A percentile compares a stretch with the other conserved stretches of the same genome.
phyloP scores from a whole-genome alignment of 1,140 invertebrate genomes.

The Calosoma granatense region DNA sequence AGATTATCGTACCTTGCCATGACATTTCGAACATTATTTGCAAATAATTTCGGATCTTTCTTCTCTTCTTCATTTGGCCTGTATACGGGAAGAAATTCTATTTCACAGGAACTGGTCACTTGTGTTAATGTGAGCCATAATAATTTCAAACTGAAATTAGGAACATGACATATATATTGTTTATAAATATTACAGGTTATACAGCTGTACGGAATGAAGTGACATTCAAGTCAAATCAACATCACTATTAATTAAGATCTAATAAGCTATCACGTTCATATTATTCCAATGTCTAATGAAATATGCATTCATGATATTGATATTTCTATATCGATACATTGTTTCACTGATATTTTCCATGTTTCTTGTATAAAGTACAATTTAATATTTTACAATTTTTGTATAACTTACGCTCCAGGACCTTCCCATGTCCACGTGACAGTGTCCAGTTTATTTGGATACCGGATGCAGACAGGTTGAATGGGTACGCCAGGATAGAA shows the following conservation, averaged over 20 bases:
- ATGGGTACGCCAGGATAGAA: constrained; percentile 90
- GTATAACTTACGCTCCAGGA: constrained; percentile 76
- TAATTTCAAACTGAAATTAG: constrained; percentile 62
- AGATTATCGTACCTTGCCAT: constrained; percentile 76
- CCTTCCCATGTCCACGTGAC: constrained; percentile 98
- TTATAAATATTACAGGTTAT: too few relatives aligned
- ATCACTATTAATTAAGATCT: too few relatives aligned
- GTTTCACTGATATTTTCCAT: too few relatives aligned
- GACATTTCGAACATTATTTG: constrained; percentile 76
- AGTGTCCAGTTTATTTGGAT: constrained; percentile 85
- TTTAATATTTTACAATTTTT: too few relatives aligned
- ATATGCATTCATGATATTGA: too few relatives aligned
- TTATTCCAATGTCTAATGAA: too few relatives aligned
- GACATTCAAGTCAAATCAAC: too few relatives aligned
- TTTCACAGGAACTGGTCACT: constrained; percentile 81
- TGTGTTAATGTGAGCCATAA: constrained; percentile 87
- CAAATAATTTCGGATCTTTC: constrained; percentile 79
- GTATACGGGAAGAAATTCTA: constrained; percentile 92
- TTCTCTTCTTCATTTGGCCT: constrained; percentile 78
- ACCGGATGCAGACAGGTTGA: constrained; percentile 86
- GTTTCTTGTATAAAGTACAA: too few relatives aligned
- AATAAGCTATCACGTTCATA: too few relatives aligned
- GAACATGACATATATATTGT: too few relatives aligned
- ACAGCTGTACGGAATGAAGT: too few relatives aligned
- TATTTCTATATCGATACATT: too few relatives aligned